phyloP scores from a whole-genome alignment of 2,113 vertebrate species.

The Uria lomvia region DNA sequence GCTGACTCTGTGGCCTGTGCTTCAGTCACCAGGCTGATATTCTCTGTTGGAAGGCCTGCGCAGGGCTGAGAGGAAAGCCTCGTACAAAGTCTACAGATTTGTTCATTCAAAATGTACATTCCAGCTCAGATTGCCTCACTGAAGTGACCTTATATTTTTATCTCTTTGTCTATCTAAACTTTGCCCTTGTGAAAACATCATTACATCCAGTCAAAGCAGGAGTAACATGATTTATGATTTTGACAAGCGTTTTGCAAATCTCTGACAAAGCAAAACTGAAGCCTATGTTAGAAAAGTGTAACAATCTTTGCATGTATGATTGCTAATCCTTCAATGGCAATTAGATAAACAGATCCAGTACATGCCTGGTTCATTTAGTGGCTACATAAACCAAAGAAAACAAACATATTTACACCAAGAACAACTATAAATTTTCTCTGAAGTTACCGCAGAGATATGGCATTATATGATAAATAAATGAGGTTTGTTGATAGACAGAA shows the following conservation, averaged over 20 bases:
- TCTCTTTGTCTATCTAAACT: constrained; percentile 40
- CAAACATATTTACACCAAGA: neutral
- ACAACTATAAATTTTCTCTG: neutral
- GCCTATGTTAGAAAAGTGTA: neutral
- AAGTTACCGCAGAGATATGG: neutral
- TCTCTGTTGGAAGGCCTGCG: neutral
- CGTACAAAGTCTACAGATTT: constrained; percentile 28
- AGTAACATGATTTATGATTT: neutral
- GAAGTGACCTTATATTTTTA: constrained; percentile 49
- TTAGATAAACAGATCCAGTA: neutral
- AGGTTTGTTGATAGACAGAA: neutral
- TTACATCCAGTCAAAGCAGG: constrained; percentile 20
- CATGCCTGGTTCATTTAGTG: neutral
- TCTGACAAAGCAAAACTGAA: constrained; percentile 32
- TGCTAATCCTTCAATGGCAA: neutral
- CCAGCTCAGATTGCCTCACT: constrained; percentile 29
- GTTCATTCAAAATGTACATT: constrained; percentile 12
- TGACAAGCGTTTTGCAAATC: neutral
- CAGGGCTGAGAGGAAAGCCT: neutral
- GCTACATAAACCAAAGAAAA: neutral
- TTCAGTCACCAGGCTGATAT: neutral
- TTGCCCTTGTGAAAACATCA: constrained; percentile 33
- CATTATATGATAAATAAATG: neutral
- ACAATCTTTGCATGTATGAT: neutral
- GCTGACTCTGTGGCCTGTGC: neutral